Evolutionary conservation across 2,888 invertebrate genomes (phyloP).

Genomic region (Esperia sulphurella): DNA sequence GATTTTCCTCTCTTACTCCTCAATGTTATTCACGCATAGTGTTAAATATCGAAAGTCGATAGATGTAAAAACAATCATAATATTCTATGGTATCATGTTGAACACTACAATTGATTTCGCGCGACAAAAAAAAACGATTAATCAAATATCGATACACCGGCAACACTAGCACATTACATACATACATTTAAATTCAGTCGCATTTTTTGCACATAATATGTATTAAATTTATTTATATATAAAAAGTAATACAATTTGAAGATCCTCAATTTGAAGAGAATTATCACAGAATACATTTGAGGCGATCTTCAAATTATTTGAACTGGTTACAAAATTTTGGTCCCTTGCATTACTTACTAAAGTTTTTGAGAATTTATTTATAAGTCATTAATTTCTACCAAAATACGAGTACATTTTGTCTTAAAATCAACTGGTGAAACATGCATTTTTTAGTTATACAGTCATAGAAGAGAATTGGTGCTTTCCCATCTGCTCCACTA

Average conservation of each 20-base stretch:
- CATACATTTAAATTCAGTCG: constrained; percentile 5
- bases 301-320: constrained; percentile 61
- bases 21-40: too few relatives aligned
- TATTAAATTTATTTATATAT: constrained; percentile 1
- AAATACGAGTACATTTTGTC: constrained; percentile 31
- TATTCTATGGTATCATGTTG: too few relatives aligned
- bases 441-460: constrained; percentile 10
- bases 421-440: constrained; percentile 38
- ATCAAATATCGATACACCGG: constrained; percentile 28
- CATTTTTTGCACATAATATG: constrained; percentile 3
- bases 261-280: constrained; percentile 72
- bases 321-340: constrained; percentile 27
- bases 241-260: constrained; percentile 49
- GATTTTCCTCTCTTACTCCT: constrained; percentile 13
- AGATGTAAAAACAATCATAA: too few relatives aligned
- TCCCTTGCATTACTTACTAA: constrained; percentile 21
- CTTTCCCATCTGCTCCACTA: too few relatives aligned
- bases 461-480: constrained; percentile 10
- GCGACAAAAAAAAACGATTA: too few relatives aligned
- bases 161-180: constrained; percentile 12
- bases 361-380: constrained; percentile 23
- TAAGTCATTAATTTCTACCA: constrained; percentile 19
- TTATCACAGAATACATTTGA: constrained; percentile 76
- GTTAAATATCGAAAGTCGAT: too few relatives aligned
- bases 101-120: too few relatives aligned